phyloP scores from a whole-genome alignment of 1,140 invertebrate genomes.

The Phymastichus coffea region DNA sequence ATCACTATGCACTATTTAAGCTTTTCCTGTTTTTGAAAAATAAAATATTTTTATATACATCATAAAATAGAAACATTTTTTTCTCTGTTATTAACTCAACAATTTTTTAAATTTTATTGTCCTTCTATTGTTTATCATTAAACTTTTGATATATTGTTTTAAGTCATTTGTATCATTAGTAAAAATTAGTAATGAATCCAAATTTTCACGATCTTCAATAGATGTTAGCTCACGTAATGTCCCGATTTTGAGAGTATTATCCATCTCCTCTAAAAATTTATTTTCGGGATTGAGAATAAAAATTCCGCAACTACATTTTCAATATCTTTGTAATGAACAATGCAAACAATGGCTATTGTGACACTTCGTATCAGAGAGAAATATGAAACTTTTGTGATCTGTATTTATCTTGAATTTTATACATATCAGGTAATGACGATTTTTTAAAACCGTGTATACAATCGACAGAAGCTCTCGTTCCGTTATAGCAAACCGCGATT shows the following conservation, averaged over 20 bases:
- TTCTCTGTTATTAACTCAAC: too few species aligned
- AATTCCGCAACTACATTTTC: background rate
- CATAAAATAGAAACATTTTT: too few species aligned
- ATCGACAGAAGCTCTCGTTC: conserved; percentile 12
- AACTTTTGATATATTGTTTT: too few species aligned
- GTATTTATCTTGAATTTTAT: conserved; percentile 8
- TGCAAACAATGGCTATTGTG: background rate
- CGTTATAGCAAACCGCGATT: conserved; percentile 4
- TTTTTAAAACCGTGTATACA: background rate
- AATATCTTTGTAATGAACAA: background rate
- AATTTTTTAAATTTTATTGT: too few species aligned
- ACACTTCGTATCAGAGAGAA: background rate
- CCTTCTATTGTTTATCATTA: too few species aligned
- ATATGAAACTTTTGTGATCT: conserved; percentile 11
- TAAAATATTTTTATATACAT: too few species aligned
- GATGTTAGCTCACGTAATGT: background rate
- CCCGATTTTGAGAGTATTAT: background rate
- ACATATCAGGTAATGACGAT: background rate
- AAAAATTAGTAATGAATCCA: background rate
- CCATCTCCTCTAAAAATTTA: background rate
- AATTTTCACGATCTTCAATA: background rate
- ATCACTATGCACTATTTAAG: too few species aligned
- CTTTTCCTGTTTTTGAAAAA: too few species aligned
- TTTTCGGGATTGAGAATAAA: background rate
- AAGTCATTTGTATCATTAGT: background rate